A percentile compares a stretch with the other conserved stretches of the same genome.
Evolutionary conservation across 1,140 invertebrate genomes (phyloP).

Genomic region (Bombus cullumanus): DNA sequence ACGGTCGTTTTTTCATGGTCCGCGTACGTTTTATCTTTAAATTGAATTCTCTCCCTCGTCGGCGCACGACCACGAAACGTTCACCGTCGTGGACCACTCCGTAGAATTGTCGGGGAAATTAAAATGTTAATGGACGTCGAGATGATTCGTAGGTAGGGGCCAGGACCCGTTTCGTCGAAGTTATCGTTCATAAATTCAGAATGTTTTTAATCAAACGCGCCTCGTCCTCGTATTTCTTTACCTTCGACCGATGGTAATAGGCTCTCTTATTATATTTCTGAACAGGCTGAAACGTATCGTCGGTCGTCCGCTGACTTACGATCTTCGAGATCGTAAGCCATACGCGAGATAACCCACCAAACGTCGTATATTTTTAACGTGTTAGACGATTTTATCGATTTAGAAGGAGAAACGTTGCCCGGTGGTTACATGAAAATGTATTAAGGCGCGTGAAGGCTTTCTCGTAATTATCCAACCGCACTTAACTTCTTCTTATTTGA

Average conservation of each 20-base stretch:
- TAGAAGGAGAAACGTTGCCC: not conserved
- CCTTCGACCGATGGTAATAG: not conserved
- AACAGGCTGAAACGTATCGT: not conserved
- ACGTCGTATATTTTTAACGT: not conserved
- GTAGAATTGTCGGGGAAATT: constrained; percentile 38
- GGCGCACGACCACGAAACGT: not conserved
- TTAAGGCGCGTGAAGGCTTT: not conserved
- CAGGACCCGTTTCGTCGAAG: not conserved
- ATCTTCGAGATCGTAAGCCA: not conserved
- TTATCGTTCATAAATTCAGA: constrained; percentile 25
- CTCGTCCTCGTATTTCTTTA: no score
- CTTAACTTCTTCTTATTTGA: not conserved
- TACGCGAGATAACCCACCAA: not conserved
- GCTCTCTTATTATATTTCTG: not conserved
- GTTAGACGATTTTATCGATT: not conserved
- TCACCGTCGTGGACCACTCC: not conserved
- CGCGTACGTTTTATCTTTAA: constrained; percentile 35
- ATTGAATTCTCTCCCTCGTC: constrained; percentile 29
- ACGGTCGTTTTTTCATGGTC: not conserved
- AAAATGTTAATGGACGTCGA: constrained; percentile 51
- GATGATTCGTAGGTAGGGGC: not conserved
- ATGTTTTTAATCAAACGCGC: constrained; percentile 41
- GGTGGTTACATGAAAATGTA: not conserved
- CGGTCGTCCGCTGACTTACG: not conserved
- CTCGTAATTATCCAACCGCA: not conserved